Percentiles rank a stretch among this genome's conserved stretches.
phyloP scores from a whole-genome alignment of 1,140 invertebrate species.

The Eulimnadia texana region DNA sequence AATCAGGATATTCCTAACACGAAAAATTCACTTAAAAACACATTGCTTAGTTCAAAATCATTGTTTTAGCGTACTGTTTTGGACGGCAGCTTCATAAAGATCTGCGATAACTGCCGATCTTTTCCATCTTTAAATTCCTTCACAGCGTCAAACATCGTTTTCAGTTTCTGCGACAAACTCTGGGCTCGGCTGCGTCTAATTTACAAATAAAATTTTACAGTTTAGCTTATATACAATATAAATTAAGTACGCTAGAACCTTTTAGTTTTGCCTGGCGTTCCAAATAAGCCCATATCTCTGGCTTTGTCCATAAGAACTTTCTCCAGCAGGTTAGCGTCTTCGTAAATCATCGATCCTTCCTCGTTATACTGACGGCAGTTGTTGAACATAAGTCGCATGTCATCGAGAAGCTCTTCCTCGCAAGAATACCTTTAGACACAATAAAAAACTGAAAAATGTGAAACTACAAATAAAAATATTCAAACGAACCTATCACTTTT shows the following conservation, averaged over 20 bases:
- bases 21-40: not conserved
- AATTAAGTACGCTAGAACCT: slow-evolving; percentile 19
- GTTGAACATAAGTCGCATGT: slow-evolving; percentile 78
- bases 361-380: slow-evolving; percentile 95
- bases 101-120: slow-evolving; percentile 66
- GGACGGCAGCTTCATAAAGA: slow-evolving; percentile 89
- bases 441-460: not conserved
- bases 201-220: not conserved
- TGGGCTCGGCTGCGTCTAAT: slow-evolving; percentile 10
- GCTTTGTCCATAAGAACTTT: slow-evolving; percentile 68
- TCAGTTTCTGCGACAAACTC: slow-evolving; percentile 47
- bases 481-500: slow-evolving; percentile 34
- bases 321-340: slow-evolving; percentile 81
- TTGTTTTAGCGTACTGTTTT: slow-evolving; percentile 46
- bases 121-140: slow-evolving; percentile 78
- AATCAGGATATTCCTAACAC: slow-evolving; percentile 78
- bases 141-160: slow-evolving; percentile 76
- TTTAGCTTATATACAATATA: not conserved
- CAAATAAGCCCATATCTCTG: slow-evolving; percentile 44
- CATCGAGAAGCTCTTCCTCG: slow-evolving; percentile 47
- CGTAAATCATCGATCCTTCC: slow-evolving; percentile 84
- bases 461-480: not conserved
- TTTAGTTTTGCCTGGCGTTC: slow-evolving; percentile 18
- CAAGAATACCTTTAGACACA: slow-evolving; percentile 40
- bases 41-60: not conserved